Base-by-base conservation (phyloP, 2,797 vertebrate species). In the Mus spretus region DNA sequence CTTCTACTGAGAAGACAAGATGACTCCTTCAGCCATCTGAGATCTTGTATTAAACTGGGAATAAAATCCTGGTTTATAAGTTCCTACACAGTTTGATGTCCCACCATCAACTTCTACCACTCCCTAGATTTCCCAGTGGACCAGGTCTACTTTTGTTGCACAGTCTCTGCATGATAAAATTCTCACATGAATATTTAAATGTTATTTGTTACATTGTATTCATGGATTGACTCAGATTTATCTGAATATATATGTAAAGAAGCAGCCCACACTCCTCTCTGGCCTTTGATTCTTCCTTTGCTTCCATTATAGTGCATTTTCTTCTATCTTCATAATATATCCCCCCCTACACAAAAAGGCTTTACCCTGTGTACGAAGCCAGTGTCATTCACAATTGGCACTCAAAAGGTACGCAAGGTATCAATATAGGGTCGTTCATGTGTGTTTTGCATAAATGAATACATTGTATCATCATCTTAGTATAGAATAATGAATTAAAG, bases 401-500 rank as follows among this genome's bases (percentile, higher is more conserved):
- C 24, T 47, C 34, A 59, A 17, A 44, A 88, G 10, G 12, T 44
- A 47, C 44, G 7, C 75, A 12, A 20, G 61, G 20, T 74, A 63
- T 9, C 55, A 86, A 88, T 26, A 63, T 10, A 74, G 44, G 75
- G 31, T 59, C 7, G 7, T 4, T 50, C 44, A 79, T 44, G 12
- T 61, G 67, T 57, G 15, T 63, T 93, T 82, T 93, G 20, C 67
- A 79, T 59, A 80, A 90, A 37, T 74, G 88, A 83, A 88, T 92
- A 59, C 53, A 85, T 82, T 94, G n/a, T 14, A 81, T 17, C 44
- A 67, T 47, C 20, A 89, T 95, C 89, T 40, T 24, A 89, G 37
- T 70, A 13, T 17, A 94, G 72, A 50, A 72, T 81, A 89, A 59
- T 55, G 47, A 91, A 80, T 79, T 31, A 87, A 96, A 96, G n/a